Evolutionary conservation across 2,888 invertebrate species (phyloP), one percentile per base, ranked within the genome.

Genomic region (Ochropleura plecta): DNA sequence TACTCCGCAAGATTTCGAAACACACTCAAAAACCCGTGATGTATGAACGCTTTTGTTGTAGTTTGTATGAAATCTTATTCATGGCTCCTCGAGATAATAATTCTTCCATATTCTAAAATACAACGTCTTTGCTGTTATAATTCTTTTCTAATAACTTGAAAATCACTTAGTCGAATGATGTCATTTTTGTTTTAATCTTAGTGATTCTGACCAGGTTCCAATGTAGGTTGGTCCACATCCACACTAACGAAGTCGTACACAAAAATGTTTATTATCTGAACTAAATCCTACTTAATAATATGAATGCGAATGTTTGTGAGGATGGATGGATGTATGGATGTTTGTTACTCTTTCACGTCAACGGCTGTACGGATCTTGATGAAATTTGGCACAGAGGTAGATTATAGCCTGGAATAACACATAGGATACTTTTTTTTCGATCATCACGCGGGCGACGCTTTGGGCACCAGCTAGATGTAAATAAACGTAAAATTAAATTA

Each of bases 41-140:
- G 14, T 65, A 84, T 73, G 10, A n/a, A 0, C 18, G 49, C 30
- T 63, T 73, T 79, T 84, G 73, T 82, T 84, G 68, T 70, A 51
- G 5, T 79, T 82, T 49, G 71, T 46, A 51, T 30, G 30, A 65
- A 44, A 51, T 73, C 10, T 42, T 78, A 60, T 73, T 71, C 14
- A 30, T 20, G 14, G 14, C 14, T 76, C 8, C 3, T 7, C 10
- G 30, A 59, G 3, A 67, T 18, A 20, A 59, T 49, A 42, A 42
- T 10, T 44, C n/a, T 44, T 49, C 16, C 16, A 44, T 55, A 55
- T 18, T 70, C 3, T 42, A 18, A 57, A 42, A 49, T 40, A 48
- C 44, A 55, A 16, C 20, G 18, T 20, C 10, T 53, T 14, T 6
- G 51, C 8, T 44, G 14, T 14, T 67, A 7, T 30, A 18, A n/a